These are phyloP conservation scores for Alexandromys fortis DNA, from an alignment of 2,113 vertebrate species.

Conservation along the genomic window DNA sequence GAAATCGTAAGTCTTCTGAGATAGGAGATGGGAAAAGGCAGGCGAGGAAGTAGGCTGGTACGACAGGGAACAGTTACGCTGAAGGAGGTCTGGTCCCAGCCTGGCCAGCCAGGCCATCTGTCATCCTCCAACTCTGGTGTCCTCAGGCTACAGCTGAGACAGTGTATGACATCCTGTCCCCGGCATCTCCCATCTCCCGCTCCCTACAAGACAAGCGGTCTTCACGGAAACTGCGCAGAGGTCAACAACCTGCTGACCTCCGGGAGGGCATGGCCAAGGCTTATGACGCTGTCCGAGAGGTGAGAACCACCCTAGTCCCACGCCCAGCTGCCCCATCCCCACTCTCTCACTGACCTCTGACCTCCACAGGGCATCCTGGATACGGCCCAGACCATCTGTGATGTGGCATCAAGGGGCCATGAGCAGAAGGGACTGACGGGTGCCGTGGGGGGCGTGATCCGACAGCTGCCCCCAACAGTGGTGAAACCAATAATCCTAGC, in stretches of 20 bases:
- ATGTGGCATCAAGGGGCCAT: slow-evolving; percentile 92
- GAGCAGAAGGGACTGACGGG: slow-evolving; percentile 95
- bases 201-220: slow-evolving; percentile 89
- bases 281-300: slow-evolving; percentile 94
- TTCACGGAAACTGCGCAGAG: slow-evolving; percentile 84
- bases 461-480: slow-evolving; percentile 95
- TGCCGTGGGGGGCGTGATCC: slow-evolving; percentile 93
- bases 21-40: background rate
- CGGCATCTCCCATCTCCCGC: slow-evolving; percentile 90
- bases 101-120: background rate
- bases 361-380: slow-evolving; percentile 91
- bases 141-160: slow-evolving; percentile 95
- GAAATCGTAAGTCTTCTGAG: background rate
- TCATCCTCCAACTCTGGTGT: background rate
- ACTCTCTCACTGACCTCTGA: background rate
- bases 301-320: slow-evolving; percentile 45
- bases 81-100: background rate
- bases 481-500: slow-evolving; percentile 94
- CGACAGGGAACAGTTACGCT: background rate
- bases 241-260: slow-evolving; percentile 92
- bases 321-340: background rate
- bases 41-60: accelerated
- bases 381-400: slow-evolving; percentile 93
- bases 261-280: slow-evolving; percentile 95
- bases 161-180: slow-evolving; percentile 95